These are phyloP conservation scores for Mirounga angustirostris DNA, from an alignment of 2,113 vertebrate species.

Conservation along the genomic window DNA sequence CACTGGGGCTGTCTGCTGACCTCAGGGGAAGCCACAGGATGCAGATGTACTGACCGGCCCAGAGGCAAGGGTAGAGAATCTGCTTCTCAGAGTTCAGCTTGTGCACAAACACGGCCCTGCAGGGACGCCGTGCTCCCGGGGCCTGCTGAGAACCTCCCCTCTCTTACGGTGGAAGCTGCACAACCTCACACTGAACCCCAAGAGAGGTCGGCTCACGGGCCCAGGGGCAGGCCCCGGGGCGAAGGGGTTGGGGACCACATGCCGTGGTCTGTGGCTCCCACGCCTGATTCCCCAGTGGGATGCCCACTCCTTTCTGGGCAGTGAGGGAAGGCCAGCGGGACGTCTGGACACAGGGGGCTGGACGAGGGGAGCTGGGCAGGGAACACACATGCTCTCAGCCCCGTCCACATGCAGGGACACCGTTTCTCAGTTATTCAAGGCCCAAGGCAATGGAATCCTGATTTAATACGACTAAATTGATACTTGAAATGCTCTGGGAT, in stretches of 20 bases:
- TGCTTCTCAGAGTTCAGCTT: neutral
- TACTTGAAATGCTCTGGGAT: neutral
- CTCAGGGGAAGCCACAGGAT: fast-evolving
- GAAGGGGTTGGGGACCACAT: too few species aligned
- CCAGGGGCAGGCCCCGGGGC: neutral
- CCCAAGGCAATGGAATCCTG: fast-evolving
- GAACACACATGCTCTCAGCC: fast-evolving
- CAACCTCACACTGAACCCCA: neutral
- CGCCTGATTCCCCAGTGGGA: neutral
- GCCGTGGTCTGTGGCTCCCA: neutral
- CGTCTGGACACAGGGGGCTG: fast-evolving
- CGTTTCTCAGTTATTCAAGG: neutral
- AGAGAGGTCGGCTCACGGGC: fast-evolving
- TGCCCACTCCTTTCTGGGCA: fast-evolving
- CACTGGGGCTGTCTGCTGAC: fast-evolving
- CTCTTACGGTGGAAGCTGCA: fast-evolving
- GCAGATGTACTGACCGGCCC: fast-evolving
- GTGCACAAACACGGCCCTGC: fast-evolving
- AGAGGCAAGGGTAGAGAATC: neutral
- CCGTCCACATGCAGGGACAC: fast-evolving
- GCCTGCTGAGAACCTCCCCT: fast-evolving
- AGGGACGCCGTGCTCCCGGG: fast-evolving
- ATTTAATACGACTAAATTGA: fast-evolving
- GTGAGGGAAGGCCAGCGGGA: too few species aligned
- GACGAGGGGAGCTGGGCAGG: fast-evolving